These are phyloP conservation scores for Sitobion miscanthi DNA, from an alignment of 1,140 invertebrate species.

Conservation along the genomic window DNA sequence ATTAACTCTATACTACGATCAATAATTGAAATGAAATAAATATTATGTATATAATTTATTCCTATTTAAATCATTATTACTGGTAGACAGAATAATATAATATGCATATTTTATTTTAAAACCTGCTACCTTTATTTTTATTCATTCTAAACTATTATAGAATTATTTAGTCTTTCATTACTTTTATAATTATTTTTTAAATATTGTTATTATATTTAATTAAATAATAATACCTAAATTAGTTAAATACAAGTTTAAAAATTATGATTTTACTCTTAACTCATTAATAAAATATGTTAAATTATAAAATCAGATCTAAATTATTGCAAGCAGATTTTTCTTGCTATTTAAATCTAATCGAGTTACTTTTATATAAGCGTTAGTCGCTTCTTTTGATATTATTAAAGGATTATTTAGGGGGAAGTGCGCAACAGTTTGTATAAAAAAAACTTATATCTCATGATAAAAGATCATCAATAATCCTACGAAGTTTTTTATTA, in stretches of 20 bases:
- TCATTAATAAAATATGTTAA: not conserved
- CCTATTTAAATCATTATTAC: no score
- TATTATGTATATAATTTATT: no score
- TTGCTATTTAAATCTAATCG: not conserved
- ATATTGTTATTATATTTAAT: not conserved
- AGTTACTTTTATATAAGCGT: not conserved
- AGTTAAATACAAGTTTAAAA: not conserved
- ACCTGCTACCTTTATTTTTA: no score
- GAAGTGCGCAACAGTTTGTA: not conserved
- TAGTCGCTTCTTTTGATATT: not conserved
- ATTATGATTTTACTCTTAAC: not conserved
- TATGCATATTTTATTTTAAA: no score
- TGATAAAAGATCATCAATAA: slow-evolving; percentile 9
- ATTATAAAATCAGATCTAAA: not conserved
- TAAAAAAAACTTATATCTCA: not conserved
- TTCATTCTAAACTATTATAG: not conserved
- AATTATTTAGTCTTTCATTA: not conserved
- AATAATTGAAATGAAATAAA: no score
- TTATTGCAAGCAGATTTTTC: not conserved
- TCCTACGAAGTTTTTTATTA: not conserved
- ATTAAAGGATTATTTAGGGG: not conserved
- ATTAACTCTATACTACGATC: no score
- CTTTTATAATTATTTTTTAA: not conserved
- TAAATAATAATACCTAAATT: not conserved
- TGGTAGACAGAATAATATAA: no score